Base-by-base conservation (phyloP, 2,113 vertebrate genomes). In the Mirza zaza region DNA sequence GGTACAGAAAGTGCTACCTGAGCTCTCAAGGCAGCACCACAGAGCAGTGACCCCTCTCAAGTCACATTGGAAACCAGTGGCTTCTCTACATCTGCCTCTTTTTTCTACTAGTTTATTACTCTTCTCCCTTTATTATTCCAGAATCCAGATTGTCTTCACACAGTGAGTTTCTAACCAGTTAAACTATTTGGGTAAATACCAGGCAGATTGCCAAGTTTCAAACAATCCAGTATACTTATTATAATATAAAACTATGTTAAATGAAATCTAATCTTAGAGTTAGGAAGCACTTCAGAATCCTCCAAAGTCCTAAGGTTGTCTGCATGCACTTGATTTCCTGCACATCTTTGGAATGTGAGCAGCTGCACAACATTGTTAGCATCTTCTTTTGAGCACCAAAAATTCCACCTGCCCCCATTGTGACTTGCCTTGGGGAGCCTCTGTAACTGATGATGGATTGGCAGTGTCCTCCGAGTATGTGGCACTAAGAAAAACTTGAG, bases 1-100 rank as follows among this genome's bases (percentile, higher is more conserved):
- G 48, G 48, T 48, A 48, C 10, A 3, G 42, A 18, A 8, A 18
- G 63, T 48, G 61, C 12, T 10, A 25, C 3, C 0, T 0, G 0
- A n/a, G 10, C 45, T 42, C 32, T 29, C 2, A 5, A 3, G 75
- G 27, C 59, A 21, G 32, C 20, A 20, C 32, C 34, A 0, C 0
- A 39, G 86, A 21, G 39, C 71, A 34, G 59, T 36, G 14, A 6
- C 10, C 27, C 14, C 1, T 42, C 39, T 50, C 27, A 5, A 25
- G 59, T 13, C 85, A 8, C 20, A 1, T 2, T 23, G 39, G 73
- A 81, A 45, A 12, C 9, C 52, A 17, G n/a, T 1, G 0, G 12
- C 55, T 25, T 45, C 39, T 90, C 59, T 20, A 1, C 10, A 1
- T 45, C 59, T 12, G 6, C 21, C 42, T 45, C 29, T 61, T 63